Evolutionary conservation across 2,888 invertebrate genomes (phyloP).

Genomic region (Volucella inanis): DNA sequence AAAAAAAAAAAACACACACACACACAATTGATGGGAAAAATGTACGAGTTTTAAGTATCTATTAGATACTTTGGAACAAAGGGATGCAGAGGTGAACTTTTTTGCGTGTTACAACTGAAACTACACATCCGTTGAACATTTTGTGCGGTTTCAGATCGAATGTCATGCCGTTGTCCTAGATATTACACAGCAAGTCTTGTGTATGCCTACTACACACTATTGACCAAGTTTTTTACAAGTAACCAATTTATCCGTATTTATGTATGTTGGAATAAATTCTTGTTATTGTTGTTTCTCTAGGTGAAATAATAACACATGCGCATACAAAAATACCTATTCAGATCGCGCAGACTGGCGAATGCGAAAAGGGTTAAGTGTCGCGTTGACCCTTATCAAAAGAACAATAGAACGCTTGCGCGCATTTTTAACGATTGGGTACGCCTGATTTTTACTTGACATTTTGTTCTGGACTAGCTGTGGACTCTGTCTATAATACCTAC

Average conservation of each 20-base stretch:
- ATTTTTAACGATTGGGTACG: too few species aligned
- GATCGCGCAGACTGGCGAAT: background rate
- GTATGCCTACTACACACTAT: background rate
- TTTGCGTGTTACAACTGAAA: conserved; percentile 16
- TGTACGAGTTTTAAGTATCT: conserved; percentile 17
- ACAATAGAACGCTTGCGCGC: too few species aligned
- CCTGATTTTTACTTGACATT: too few species aligned
- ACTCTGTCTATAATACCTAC: too few species aligned
- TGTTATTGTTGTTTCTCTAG: background rate
- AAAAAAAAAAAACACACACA: conserved; percentile 3
- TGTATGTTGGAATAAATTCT: too few species aligned
- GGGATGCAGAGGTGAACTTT: conserved; percentile 41
- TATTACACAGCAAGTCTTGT: background rate
- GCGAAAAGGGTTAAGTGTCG: conserved; percentile 41
- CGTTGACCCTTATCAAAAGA: background rate
- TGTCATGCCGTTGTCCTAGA: conserved; percentile 36
- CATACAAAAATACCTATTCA: background rate
- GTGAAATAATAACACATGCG: conserved; percentile 26
- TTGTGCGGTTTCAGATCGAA: conserved; percentile 37
- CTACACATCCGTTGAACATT: conserved; percentile 44
- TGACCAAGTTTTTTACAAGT: conserved; percentile 36
- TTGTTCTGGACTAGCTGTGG: too few species aligned
- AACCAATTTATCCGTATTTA: too few species aligned
- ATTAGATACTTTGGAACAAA: conserved; percentile 44
- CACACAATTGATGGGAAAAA: too few species aligned